Evolutionary conservation across 2,888 invertebrate genomes (phyloP), one percentile per base, ranked within the genome.

Genomic region (Endotricha flammealis): DNA sequence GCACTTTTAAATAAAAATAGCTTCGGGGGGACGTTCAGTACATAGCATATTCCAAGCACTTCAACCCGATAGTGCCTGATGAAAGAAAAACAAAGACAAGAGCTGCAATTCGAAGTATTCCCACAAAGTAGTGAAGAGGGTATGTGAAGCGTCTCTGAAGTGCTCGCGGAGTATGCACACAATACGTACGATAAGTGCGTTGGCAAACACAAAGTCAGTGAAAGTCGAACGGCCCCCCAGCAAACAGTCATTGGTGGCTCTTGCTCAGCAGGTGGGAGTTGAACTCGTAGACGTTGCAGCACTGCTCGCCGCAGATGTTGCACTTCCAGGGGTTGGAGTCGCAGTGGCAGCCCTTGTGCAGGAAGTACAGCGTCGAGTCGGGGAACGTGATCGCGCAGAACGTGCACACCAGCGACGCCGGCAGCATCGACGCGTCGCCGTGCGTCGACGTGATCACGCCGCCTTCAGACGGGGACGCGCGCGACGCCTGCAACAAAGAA

Each of bases 291-390:
- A 97, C 94, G 70, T 97, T 96, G 77, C 93, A 93, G 80, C 96
- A 96, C 71, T 95, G 93, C 76, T 96, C 95, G 31, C 98, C 98
- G 78, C 98, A 99, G 56, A 98, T 95, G 86, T 98, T 98, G 82
- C 98, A 98, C 83, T 97, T 97, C 90, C 90, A 98, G 0, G 98
- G 98, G 85, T 98, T 97, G 52, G 95, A 94, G 70, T 97, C 96
- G 55, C 97, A 97, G 87, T 99, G 98, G 75, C 98, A 96, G 52
- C 98, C 98, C 87, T 98, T 98, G 88, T 99, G 98, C 49, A 99
- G 90, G 85, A 98, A 96, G 85, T 97, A 98, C 38, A 98, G 89
- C 0, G 98, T 98, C 67, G 96, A 95, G 81, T 99, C 98, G 22
- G 96, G 96, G 85, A 97, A 99, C 30, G 94, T 92, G 63, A 99